Conservation (phyloP, 2,797 vertebrate species). For the Halcyon badia region DNA sequence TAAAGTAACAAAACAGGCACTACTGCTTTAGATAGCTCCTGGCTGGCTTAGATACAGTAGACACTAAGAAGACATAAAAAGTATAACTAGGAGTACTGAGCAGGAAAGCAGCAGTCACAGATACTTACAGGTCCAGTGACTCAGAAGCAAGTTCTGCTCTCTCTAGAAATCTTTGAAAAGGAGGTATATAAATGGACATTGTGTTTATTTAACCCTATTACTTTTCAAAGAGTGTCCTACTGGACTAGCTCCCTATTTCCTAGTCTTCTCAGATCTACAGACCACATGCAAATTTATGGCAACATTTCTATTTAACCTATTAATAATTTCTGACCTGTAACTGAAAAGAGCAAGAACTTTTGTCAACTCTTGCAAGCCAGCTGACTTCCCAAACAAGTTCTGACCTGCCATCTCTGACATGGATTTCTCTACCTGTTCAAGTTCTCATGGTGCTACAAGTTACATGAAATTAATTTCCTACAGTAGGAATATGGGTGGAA, state of each 20-base stretch:
- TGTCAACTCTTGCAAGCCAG: not conserved
- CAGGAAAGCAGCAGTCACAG: not conserved
- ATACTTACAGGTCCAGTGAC: not conserved
- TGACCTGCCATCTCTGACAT: not conserved
- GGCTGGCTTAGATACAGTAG: not conserved
- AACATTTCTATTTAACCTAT: not conserved
- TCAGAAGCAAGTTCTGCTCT: not conserved
- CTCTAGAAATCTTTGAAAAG: not conserved
- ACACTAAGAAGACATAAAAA: not conserved
- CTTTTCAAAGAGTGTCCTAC: not conserved
- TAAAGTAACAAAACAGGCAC: not conserved
- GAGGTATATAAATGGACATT: not conserved
- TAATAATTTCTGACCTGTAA: not conserved
- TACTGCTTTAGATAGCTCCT: not conserved
- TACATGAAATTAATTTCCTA: not conserved
- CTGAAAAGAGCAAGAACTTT: not conserved
- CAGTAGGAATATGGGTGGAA: not conserved
- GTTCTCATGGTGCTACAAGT: not conserved
- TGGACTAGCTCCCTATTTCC: not conserved
- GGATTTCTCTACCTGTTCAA: not conserved
- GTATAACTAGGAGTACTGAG: not conserved
- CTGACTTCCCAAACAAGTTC: not conserved
- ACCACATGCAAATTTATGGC: not conserved
- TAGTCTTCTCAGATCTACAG: not conserved
- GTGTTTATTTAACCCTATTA: not conserved